Evolutionary conservation across 1,140 invertebrate species (phyloP), one percentile per base, ranked within the genome.

Genomic region (Nasonia giraulti): DNA sequence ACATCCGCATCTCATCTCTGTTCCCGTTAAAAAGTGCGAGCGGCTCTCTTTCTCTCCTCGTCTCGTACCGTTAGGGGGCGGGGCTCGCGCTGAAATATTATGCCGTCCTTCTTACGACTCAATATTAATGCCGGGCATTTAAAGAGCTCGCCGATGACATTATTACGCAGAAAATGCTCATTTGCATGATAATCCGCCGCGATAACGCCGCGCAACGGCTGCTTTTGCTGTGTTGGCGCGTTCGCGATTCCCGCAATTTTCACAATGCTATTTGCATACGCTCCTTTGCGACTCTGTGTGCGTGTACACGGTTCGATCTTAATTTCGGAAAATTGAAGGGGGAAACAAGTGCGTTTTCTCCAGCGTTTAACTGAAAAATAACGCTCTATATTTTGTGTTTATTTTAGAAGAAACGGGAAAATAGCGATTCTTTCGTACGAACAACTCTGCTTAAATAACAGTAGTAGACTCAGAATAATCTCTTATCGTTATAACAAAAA

Each of bases 61-160:
- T 37, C 33, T 37, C 5, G 33, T 37, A 37, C 33, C 33, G 33
- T 37, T 37, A 6, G 33, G 5, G 33, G 33, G 33, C 4, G 33
- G 4, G 5, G 33, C 33, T 47, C 2, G 4, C 44, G 44, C 2
- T 55, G 17, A 55, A 55, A 55, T 55, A 55, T 55, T 66, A 66
- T 20, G 12, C 10, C 12, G 10, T 33, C 27, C 69, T 71, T 33
- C 14, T 71, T 71, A 71, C 33, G 27, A 10, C 23, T 71, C 23
- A 5, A 71, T 71, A 71, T 71, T 71, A 31, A 33, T 33, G 27
- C 20, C 17, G 27, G 69, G 12, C 69, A 71, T 71, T 71, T 71
- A 71, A 33, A 71, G 69, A 71, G 69, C 69, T 71, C 23, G 69
- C 23, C 27, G 69, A 71, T 71, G 69, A 71, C 23, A 71, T 31